Evolutionary conservation across 2,113 vertebrate genomes (phyloP), one percentile per base, ranked within the genome.

Genomic region (Neoarius graeffei): DNA sequence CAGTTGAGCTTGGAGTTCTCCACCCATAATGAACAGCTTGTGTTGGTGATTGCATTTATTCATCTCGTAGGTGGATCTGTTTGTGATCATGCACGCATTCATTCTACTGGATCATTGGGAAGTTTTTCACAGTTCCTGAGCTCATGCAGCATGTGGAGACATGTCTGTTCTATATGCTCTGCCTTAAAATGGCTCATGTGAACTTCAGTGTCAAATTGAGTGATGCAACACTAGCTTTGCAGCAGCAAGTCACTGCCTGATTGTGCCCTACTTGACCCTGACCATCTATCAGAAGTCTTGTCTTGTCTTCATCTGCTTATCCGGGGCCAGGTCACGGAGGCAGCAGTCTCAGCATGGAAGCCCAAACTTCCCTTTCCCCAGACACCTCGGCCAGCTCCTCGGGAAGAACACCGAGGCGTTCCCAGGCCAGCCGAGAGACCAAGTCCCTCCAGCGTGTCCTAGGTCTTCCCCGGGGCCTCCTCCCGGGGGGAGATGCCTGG

Each of bases 101-200:
- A 69, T 56, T 54, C 27, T n/a, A 71, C 15, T 52, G 25, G 86
- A 19, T 54, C 7, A 81, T 23, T 20, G 1, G 48, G 54, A 67
- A 42, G 62, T 27, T 60, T 62, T 69, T 83, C 35, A 64, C 57
- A 13, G 19, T 20, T 56, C 19, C 27, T 52, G 35, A 13, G 48
- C 64, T 88, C 69, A 66, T 25, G 57, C 13, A 66, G 15, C 86
- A 52, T 83, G 86, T 77, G 27, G 25, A 56, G 81, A 83, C 81
- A 10, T 71, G 86, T 84, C 81, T 84, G n/a, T 66, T 35, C 3
- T 42, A 42, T 73, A 27, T 10, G 19, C 54, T 35, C 19, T 42
- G n/a, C 23, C 14, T 30, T 71, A 56, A 15, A 54, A 20, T 71
- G 20, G 50, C 52, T 13, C 2, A 84, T 9, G 7, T 54, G 3